Evolutionary conservation across 2,113 vertebrate species (phyloP), one percentile per base, ranked within the genome.

Genomic region (Pangasianodon hypophthalmus): DNA sequence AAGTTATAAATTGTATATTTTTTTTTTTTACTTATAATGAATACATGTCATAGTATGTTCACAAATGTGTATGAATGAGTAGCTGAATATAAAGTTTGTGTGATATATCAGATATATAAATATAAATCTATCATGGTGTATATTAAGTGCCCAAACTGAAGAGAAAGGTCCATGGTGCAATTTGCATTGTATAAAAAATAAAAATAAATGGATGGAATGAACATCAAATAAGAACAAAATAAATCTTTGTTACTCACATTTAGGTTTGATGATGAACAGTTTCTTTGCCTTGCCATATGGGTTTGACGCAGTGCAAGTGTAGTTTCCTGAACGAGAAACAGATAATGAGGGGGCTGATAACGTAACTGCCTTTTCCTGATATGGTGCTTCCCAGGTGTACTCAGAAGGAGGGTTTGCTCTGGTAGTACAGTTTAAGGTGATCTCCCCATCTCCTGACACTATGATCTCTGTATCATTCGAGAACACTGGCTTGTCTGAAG

Each of bases 401-500:
- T 0, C 0, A 46, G 88, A 16, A 46, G n/a, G 75, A 37, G 88
- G 88, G 5, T 90, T 90, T 82, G 84, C 88, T 56, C 2, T 24
- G 26, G 19, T 48, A 69, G 84, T 81, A 52, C 88, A 90, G 26
- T 90, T 71, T 81, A 90, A 69, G 26, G 1, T 24, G 11, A 50
- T 7, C 1, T 41, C 8, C 1, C 1, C 14, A 46, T 54, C 37
- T n/a, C 4, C 41, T 1, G 1, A 1, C 50, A 69, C 18, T 69
- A 90, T 29, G 16, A 11, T 82, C 75, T 86, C 88, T 37, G 11
- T 32, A 2, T 24, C 5, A 7, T 6, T 71, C 10, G 19, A 29
- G 50, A 90, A 90, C 75, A 21, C 3, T 46, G 88, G 88, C n/a
- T 37, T 71, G 46, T 86, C 88, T 90, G 48, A 46, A 62, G 32